Evolutionary conservation across 2,888 invertebrate genomes (phyloP).

Genomic region (Mimumesa dahlbomi): DNA sequence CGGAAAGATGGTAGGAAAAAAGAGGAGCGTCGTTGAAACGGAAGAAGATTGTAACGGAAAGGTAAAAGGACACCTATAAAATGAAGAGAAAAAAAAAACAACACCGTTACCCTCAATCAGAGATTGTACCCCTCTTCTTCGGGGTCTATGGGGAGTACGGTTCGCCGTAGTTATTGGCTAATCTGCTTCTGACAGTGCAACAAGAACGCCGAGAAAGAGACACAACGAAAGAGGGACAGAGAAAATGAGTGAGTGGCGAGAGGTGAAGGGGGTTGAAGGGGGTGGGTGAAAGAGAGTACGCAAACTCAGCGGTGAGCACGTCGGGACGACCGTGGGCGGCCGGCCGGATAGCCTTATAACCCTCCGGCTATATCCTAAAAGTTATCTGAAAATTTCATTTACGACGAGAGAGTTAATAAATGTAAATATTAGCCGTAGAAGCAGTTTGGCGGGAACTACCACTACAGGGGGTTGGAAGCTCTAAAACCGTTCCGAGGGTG

Average conservation of each 20-base stretch:
- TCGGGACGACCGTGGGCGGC: conserved; percentile 54
- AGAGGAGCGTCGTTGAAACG: not conserved
- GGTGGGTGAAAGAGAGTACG: conserved; percentile 34
- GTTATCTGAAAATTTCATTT: conserved; percentile 80
- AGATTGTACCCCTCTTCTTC: conserved; percentile 27
- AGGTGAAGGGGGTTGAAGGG: not conserved
- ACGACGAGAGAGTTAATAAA: conserved; percentile 80
- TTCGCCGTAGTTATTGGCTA: conserved; percentile 65
- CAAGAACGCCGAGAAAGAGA: conserved; percentile 47
- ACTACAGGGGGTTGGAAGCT: conserved; percentile 52
- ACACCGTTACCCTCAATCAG: conserved; percentile 44
- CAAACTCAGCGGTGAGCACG: conserved; percentile 51
- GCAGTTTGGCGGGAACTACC: conserved; percentile 76
- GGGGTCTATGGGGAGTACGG: conserved; percentile 40
- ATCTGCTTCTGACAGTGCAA: conserved; percentile 73
- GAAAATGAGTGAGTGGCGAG: conserved; percentile 42
- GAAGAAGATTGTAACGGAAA: not conserved
- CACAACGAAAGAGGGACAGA: conserved; percentile 26
- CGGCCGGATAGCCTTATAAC: conserved; percentile 73
- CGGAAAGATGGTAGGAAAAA: not conserved
- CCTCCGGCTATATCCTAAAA: conserved; percentile 78
- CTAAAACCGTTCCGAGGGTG: conserved; percentile 66
- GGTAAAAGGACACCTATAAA: not conserved
- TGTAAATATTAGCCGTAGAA: conserved; percentile 79
- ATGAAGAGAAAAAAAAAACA: no score